Conservation (phyloP, 2,888 invertebrate species). For the Megamerina dolium region DNA sequence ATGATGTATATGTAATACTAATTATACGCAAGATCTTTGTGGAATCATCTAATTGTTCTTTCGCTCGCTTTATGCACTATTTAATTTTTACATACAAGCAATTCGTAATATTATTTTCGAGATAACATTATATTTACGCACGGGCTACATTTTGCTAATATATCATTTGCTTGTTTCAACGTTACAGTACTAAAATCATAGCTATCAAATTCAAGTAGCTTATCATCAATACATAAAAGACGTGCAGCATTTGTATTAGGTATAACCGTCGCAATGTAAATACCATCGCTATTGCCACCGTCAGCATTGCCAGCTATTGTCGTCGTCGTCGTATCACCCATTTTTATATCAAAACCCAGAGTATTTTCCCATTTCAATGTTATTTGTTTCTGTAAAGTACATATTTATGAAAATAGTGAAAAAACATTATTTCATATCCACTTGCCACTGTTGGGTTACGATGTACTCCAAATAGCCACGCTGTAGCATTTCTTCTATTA, state of each 20-base stretch:
- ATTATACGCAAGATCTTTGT: too few relatives aligned
- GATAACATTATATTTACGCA: constrained; percentile 46
- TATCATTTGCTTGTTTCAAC: constrained; percentile 37
- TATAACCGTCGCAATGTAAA: constrained; percentile 38
- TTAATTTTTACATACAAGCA: too few relatives aligned
- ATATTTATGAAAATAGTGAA: not conserved
- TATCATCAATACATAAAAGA: constrained; percentile 37
- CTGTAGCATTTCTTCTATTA: too few relatives aligned
- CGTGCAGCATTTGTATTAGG: constrained; percentile 38
- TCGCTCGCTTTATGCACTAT: too few relatives aligned
- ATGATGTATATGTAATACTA: too few relatives aligned
- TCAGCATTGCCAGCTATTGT: too few relatives aligned
- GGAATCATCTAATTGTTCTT: too few relatives aligned
- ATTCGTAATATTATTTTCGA: constrained; percentile 42
- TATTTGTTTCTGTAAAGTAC: constrained; percentile 36
- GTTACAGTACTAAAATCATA: constrained; percentile 43
- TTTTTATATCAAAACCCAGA: constrained; percentile 41
- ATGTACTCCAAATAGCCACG: constrained; percentile 46
- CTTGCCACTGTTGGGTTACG: constrained; percentile 46
- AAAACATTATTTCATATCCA: not conserved
- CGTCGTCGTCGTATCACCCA: too few relatives aligned
- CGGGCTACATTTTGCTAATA: constrained; percentile 37
- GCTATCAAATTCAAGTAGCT: constrained; percentile 45
- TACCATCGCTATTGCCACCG: too few relatives aligned
- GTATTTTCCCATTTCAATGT: constrained; percentile 38